These are phyloP conservation scores for Eriosoma lanigerum DNA, from an alignment of 1,140 invertebrate genomes.

Conservation along the genomic window DNA sequence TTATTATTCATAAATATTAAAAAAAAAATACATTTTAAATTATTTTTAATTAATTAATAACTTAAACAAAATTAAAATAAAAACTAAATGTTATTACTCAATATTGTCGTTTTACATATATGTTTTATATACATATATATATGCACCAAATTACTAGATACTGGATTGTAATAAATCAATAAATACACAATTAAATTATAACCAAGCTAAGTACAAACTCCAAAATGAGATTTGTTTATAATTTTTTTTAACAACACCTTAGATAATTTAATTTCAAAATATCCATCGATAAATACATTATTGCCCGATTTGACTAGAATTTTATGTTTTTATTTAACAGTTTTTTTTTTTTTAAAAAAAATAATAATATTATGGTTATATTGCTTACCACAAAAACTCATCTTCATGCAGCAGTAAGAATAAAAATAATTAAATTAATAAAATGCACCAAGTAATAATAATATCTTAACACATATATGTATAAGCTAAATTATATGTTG, in stretches of 20 bases:
- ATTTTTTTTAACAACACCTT: too few relatives aligned
- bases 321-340: not conserved
- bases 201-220: conserved; percentile 17
- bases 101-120: not conserved
- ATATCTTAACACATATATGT: conserved; percentile 32
- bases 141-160: not conserved
- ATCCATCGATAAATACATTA: not conserved
- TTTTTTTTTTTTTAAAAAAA: conserved; percentile 17
- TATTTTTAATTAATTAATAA: not conserved
- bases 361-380: conserved; percentile 37
- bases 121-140: not conserved
- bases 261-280: too few relatives aligned
- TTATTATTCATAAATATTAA: not conserved
- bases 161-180: not conserved
- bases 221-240: not conserved
- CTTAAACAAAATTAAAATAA: not conserved
- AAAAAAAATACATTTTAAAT: not conserved
- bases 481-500: conserved; percentile 19
- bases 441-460: conserved; percentile 45
- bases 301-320: conserved; percentile 5
- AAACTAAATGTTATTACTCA: not conserved
- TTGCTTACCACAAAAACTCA: conserved; percentile 53
- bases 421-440: conserved; percentile 33
- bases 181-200: not conserved
- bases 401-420: conserved; percentile 44